Evolutionary conservation across 2,113 vertebrate species (phyloP).

Genomic region (Deroptyus accipitrinus): DNA sequence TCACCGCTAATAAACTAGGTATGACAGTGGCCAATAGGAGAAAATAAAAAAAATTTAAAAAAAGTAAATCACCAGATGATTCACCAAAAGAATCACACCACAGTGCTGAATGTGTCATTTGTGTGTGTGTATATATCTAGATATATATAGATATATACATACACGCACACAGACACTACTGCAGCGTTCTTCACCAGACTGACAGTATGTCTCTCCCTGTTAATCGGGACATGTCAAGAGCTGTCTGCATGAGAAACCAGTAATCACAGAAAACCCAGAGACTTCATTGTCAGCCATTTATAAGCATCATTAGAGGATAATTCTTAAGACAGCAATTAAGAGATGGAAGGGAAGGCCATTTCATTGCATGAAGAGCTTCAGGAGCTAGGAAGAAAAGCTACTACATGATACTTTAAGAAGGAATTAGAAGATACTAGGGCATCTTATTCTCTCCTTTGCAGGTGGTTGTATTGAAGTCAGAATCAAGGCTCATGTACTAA

Average conservation of each 20-base stretch:
- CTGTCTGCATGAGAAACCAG: not conserved
- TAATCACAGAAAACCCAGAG: not conserved
- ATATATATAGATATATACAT: fast-evolving
- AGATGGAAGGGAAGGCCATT: not conserved
- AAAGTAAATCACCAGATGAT: not conserved
- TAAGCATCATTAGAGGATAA: not conserved
- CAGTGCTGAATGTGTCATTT: not conserved
- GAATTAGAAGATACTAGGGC: not conserved
- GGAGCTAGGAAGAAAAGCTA: not conserved
- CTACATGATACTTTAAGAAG: not conserved
- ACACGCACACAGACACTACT: not conserved
- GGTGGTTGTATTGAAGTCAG: not conserved
- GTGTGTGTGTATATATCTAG: not conserved
- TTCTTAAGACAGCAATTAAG: not conserved
- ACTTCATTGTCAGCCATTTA: not conserved
- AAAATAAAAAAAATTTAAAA: not conserved
- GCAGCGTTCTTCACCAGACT: not conserved
- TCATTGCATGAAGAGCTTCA: not conserved
- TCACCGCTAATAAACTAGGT: not conserved
- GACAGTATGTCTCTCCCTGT: not conserved
- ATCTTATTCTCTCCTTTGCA: not conserved
- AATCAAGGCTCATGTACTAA: not conserved
- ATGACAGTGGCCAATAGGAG: not conserved
- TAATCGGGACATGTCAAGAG: not conserved
- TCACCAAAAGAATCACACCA: not conserved